A percentile compares a stretch with the other conserved stretches of the same genome.
Evolutionary conservation across 2,888 invertebrate species (phyloP).

Genomic region (Aphodius sticticus): DNA sequence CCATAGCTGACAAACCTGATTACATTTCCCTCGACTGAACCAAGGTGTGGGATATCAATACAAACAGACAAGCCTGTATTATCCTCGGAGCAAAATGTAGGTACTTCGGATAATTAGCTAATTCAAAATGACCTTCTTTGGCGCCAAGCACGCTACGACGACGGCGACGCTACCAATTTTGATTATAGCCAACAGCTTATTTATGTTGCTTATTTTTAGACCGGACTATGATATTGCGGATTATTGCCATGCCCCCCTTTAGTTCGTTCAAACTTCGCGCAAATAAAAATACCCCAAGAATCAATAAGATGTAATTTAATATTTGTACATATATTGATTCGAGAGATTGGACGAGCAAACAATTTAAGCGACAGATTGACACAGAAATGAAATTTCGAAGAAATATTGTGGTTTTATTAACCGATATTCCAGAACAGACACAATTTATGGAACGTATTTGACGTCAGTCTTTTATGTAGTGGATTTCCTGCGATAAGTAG

Average conservation of each 20-base stretch:
- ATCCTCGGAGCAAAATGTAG: background rate
- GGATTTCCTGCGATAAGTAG: background rate
- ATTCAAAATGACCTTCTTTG: background rate
- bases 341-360: background rate
- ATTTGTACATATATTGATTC: background rate
- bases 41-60: background rate
- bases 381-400: background rate
- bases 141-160: background rate
- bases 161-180: background rate
- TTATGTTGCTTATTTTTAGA: slow-evolving; percentile 4
- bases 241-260: background rate
- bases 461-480: background rate
- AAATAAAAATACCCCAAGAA: background rate
- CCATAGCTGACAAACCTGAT: background rate
- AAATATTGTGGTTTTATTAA: background rate
- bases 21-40: background rate
- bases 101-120: background rate
- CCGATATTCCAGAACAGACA: too few relatives aligned
- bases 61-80: background rate
- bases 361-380: background rate
- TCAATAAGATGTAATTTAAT: background rate
- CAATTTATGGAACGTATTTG: too few relatives aligned
- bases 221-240: background rate
- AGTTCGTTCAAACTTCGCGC: background rate
- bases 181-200: background rate